Percentiles rank a stretch among this genome's conserved stretches.
Evolutionary conservation across 2,888 invertebrate genomes (phyloP).

Genomic region (Meghimatium bilineatum): DNA sequence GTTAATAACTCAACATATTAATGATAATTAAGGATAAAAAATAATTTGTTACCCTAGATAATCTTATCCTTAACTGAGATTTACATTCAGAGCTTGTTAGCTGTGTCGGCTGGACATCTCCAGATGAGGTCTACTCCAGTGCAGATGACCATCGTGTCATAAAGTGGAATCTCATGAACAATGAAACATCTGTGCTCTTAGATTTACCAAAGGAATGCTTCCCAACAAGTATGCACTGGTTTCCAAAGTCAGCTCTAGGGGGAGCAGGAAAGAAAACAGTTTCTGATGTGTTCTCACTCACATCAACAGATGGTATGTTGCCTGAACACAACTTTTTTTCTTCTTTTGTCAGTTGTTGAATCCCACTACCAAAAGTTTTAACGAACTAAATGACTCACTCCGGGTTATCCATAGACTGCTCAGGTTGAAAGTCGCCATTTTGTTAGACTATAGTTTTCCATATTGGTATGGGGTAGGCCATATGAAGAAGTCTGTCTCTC

Average conservation of each 20-base stretch:
- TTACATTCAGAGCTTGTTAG: slow-evolving; percentile 85
- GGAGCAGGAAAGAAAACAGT: slow-evolving; percentile 76
- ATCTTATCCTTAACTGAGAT: slow-evolving; percentile 61
- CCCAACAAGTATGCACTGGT: slow-evolving; percentile 93
- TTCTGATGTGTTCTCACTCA: slow-evolving; percentile 89
- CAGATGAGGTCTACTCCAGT: slow-evolving; percentile 94
- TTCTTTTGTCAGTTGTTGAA: too few species aligned
- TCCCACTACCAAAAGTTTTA: too few species aligned
- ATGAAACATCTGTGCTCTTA: slow-evolving; percentile 85
- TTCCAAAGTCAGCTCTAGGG: slow-evolving; percentile 82
- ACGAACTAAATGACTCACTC: too few species aligned
- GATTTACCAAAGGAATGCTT: slow-evolving; percentile 89
- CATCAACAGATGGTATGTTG: slow-evolving; percentile 89
- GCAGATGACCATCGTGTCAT: slow-evolving; percentile 95
- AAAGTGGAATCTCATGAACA: slow-evolving; percentile 92
- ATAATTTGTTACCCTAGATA: not conserved
- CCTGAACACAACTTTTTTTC: too few species aligned
- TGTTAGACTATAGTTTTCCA: too few species aligned
- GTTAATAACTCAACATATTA: not conserved
- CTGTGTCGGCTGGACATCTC: slow-evolving; percentile 94
- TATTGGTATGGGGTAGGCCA: too few species aligned
- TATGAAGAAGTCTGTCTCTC: too few species aligned
- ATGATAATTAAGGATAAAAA: not conserved
- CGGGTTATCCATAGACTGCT: too few species aligned
- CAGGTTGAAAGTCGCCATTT: too few species aligned